Percentiles rank a stretch among this genome's conserved stretches.
Conservation (phyloP, 2,888 invertebrate genomes). For the Poecilus cupreus region DNA sequence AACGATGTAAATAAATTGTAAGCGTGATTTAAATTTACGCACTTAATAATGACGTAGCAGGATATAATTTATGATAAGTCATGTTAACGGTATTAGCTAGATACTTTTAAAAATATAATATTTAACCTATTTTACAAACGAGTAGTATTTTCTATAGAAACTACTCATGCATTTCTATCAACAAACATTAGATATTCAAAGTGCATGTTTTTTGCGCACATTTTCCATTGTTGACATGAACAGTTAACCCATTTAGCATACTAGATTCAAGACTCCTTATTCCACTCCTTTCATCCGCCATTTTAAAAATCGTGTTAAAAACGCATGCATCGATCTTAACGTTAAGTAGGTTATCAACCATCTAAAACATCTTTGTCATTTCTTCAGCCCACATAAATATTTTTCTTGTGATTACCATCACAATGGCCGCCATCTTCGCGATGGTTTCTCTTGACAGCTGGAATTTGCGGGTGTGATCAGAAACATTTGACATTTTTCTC, state of each 20-base stretch:
- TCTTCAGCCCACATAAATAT: slow-evolving; percentile 19
- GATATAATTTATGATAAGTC: background rate
- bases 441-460: slow-evolving; percentile 14
- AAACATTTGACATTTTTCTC: slow-evolving; percentile 32
- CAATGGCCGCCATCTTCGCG: background rate
- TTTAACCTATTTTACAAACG: background rate
- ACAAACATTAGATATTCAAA: slow-evolving; percentile 6
- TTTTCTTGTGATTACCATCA: background rate
- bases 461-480: slow-evolving; percentile 6
- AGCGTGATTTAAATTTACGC: too few species aligned
- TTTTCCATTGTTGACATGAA: background rate
- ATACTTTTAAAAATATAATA: background rate
- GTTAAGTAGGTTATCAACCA: slow-evolving; percentile 36
- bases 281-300: background rate
- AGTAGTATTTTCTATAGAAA: slow-evolving; percentile 1
- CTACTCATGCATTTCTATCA: background rate
- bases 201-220: background rate
- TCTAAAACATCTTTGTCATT: slow-evolving; percentile 30
- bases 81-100: background rate
- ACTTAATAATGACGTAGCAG: too few species aligned
- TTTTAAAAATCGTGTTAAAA: background rate
- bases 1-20: too few species aligned
- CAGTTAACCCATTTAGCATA: slow-evolving; percentile 32
- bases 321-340: slow-evolving; percentile 18
- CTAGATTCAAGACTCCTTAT: slow-evolving; percentile 25